Conservation (phyloP, 1,140 invertebrate genomes). For the Sarcophaga peregrina region DNA sequence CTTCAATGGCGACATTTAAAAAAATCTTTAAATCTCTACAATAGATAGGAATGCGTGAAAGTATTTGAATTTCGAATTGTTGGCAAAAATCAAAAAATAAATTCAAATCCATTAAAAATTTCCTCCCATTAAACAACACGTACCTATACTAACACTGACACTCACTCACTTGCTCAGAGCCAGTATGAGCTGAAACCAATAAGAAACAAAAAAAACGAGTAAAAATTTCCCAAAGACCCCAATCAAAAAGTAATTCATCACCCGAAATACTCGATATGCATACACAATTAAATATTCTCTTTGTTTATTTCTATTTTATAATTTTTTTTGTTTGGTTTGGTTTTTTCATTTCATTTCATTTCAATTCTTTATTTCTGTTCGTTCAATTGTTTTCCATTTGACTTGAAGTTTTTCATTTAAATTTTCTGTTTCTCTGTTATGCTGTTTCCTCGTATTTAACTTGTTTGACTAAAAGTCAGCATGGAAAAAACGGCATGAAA, state of each 20-base stretch:
- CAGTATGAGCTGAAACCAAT: constrained; percentile 1
- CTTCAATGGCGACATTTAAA: neutral
- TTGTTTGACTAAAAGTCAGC: no score
- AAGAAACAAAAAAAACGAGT: constrained; percentile 59
- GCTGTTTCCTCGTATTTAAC: no score
- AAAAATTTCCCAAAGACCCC: neutral
- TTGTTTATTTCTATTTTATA: neutral
- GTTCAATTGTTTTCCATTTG: no score
- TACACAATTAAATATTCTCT: constrained; percentile 27
- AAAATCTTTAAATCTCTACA: neutral
- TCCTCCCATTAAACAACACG: constrained; percentile 8
- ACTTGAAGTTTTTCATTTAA: no score
- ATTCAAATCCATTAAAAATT: neutral
- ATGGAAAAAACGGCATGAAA: no score
- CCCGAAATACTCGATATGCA: constrained; percentile 24
- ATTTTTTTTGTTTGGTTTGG: no score
- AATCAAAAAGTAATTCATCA: constrained; percentile 35
- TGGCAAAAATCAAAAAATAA: neutral
- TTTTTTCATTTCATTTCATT: no score
- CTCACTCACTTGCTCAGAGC: no score
- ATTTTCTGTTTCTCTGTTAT: no score
- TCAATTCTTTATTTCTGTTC: no score
- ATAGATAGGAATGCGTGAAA: constrained; percentile 9
- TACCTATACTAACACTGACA: neutral
- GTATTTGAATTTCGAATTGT: neutral